Percentiles rank a stretch among this genome's conserved stretches.
These are phyloP conservation scores for Anguilla marmorata DNA, from an alignment of 2,797 vertebrate genomes.

Conservation along the genomic window DNA sequence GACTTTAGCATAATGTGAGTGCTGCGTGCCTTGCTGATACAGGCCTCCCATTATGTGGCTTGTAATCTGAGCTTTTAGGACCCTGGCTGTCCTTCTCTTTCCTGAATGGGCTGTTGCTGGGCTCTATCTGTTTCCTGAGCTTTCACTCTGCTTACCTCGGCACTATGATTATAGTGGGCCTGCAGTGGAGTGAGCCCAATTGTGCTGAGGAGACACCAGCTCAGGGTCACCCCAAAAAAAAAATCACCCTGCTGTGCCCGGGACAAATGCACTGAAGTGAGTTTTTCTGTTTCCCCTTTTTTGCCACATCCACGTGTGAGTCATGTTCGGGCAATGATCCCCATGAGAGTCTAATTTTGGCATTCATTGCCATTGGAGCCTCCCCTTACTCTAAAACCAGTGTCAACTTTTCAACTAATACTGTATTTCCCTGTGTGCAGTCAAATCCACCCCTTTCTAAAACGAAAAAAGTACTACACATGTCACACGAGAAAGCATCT, in stretches of 20 bases:
- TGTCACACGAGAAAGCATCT: background rate
- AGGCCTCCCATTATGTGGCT: slow-evolving; percentile 79
- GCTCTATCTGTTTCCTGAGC: slow-evolving; percentile 75
- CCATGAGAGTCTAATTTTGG: slow-evolving; percentile 7
- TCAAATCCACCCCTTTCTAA: background rate
- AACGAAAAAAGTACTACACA: background rate
- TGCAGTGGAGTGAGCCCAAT: slow-evolving; percentile 42
- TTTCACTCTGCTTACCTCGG: slow-evolving; percentile 81
- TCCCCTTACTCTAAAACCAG: background rate
- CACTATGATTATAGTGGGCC: slow-evolving; percentile 74
- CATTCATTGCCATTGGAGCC: background rate
- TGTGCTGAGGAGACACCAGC: slow-evolving; percentile 50
- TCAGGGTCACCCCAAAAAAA: slow-evolving; percentile 36
- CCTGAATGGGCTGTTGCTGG: slow-evolving; percentile 68
- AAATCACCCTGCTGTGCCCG: slow-evolving; percentile 19
- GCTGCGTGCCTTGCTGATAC: slow-evolving; percentile 71
- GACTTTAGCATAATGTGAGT: slow-evolving; percentile 51
- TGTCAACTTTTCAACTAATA: background rate
- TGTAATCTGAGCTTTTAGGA: slow-evolving; percentile 82
- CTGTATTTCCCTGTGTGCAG: background rate
- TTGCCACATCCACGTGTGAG: background rate
- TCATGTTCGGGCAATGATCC: slow-evolving; percentile 8
- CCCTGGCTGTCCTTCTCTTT: slow-evolving; percentile 59
- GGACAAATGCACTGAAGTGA: background rate
- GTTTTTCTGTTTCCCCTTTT: background rate